Base-by-base conservation (phyloP, 2,113 vertebrate genomes). In the Phalacrocorax carbo region DNA sequence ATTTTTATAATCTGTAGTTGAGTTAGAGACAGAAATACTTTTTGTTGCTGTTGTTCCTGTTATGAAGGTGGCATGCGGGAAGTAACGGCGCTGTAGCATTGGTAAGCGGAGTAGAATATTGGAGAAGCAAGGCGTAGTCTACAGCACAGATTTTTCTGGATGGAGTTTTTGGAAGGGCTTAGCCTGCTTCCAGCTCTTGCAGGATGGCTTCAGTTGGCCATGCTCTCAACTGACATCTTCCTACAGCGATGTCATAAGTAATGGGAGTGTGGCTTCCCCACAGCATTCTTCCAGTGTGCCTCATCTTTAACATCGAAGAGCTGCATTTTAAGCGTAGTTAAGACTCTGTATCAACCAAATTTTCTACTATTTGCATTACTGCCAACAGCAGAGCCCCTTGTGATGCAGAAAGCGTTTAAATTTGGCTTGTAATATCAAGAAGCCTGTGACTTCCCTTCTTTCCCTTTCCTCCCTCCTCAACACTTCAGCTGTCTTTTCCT, bases 371-470 rank as follows among this genome's bases (percentile, higher is more conserved):
- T 61, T 68, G 55, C 36, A 1, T 65, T 75, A 11, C 38, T 95
- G 69, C 61, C 85, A 93, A 42, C 70, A 82, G 34, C 90, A 90
- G 91, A 94, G 95, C 68, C 82, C 66, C 68, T 93, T 97, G 81
- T 97, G 91, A 96, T 93, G 84, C 49, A 68, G 83, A 78, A 94
- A 61, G 61, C 68, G 52, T 94, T 96, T 97, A 94, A 82, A 87
- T 90, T 91, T 92, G 94, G 64, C 84, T 72, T 57, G 86, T 93
- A 91, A 80, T 97, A 94, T 94, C 94, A 94, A 93, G 94, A 95
- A 94, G 85, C 78, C 95, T 90, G 64, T n/a, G 71, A 94, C 87
- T 95, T 97, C 84, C 77, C 86, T 95, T 96, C 94, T 78, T 93
- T 93, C 87, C 75, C 80, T 95, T 95, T 52, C 86, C 83, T 94